Conservation (phyloP, 92 coral and sea anemone genomes). For the Palythoa grandiflora region DNA sequence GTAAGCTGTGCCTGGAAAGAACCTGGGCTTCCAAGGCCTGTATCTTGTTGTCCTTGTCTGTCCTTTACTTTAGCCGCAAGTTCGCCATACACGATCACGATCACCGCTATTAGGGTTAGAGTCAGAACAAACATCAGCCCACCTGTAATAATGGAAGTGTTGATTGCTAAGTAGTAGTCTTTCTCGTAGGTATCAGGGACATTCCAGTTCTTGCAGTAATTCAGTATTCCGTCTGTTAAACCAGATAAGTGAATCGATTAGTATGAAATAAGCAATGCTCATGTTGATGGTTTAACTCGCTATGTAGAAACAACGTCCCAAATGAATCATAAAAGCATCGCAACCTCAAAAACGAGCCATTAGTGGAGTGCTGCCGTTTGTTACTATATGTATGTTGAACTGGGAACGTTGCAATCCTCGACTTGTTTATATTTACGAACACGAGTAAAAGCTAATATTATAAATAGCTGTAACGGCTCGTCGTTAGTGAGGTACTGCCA, state of each 20-base stretch:
- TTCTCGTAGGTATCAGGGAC: background rate
- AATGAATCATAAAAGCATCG: background rate
- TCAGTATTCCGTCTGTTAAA: background rate
- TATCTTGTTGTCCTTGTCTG: slow-evolving; percentile 1
- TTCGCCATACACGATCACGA: slow-evolving; percentile 20
- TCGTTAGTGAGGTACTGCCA: too few species aligned
- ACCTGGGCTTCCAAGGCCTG: background rate
- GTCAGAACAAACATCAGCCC: slow-evolving; percentile 31
- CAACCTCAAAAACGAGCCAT: too few species aligned
- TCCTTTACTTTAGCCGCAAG: slow-evolving; percentile 23
- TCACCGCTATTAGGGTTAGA: slow-evolving; percentile 3
- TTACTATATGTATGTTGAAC: too few species aligned
- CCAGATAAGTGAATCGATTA: too few species aligned
- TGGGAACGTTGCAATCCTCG: too few species aligned
- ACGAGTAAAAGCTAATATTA: too few species aligned
- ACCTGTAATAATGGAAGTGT: slow-evolving; percentile 31
- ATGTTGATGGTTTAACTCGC: too few species aligned
- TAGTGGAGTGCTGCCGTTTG: too few species aligned
- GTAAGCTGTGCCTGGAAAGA: slow-evolving; percentile 14
- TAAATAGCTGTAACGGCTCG: too few species aligned
- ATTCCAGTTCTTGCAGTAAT: slow-evolving; percentile 26
- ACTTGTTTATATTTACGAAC: too few species aligned
- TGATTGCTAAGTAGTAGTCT: background rate
- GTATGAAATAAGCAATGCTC: too few species aligned
- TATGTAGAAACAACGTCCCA: too few species aligned